Evolutionary conservation across 2,797 vertebrate genomes (phyloP).

Genomic region (Pelobates cultripes): DNA sequence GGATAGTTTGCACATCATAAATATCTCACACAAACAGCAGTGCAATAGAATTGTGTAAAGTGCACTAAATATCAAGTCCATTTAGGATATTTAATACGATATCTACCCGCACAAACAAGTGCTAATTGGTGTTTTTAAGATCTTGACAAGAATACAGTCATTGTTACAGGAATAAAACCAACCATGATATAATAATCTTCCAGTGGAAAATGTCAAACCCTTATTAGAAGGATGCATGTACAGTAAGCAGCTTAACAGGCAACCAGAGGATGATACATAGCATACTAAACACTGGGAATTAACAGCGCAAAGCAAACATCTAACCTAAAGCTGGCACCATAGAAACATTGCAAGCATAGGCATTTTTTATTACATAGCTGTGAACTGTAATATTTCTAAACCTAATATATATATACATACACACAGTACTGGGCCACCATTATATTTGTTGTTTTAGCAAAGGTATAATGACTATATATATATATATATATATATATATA

Average conservation of each 20-base stretch:
- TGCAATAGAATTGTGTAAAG: too few relatives aligned
- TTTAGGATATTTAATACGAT: background rate
- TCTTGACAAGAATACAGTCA: background rate
- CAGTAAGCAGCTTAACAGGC: background rate
- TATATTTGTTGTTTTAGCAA: too few relatives aligned
- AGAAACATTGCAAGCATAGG: background rate
- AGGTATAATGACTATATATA: too few relatives aligned
- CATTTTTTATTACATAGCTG: background rate
- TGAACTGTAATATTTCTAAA: background rate
- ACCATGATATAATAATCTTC: conserved; percentile 4
- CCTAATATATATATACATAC: too few relatives aligned
- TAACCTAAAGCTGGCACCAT: background rate
- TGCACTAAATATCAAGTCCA: background rate
- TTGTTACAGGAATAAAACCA: background rate
- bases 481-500: too few relatives aligned
- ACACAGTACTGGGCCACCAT: too few relatives aligned
- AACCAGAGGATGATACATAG: background rate
- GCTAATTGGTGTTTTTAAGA: background rate
- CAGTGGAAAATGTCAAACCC: conserved; percentile 19
- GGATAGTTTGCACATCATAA: too few relatives aligned
- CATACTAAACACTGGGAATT: background rate
- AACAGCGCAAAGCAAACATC: background rate
- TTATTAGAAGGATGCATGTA: background rate
- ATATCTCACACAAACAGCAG: too few relatives aligned
- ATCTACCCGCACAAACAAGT: background rate